Evolutionary conservation across 1,140 invertebrate species (phyloP), one percentile per base, ranked within the genome.

Genomic region (Zaprionus vittiger): DNA sequence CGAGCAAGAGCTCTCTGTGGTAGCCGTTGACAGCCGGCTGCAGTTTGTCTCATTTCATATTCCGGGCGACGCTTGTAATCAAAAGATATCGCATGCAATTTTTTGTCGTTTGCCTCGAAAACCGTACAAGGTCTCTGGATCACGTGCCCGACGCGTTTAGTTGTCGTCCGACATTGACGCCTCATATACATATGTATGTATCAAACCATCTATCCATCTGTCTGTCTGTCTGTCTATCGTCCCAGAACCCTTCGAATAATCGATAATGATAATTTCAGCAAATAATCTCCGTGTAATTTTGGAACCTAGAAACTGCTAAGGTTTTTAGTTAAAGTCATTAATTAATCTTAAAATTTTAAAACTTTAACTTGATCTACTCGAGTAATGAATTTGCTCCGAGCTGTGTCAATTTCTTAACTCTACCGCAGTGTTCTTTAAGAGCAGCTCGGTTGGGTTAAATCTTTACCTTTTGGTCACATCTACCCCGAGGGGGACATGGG

Each of bases 41-140:
- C 81, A 84, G 63, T 81, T 81, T 70, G 56, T 79, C 83, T 86
- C 83, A 85, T 85, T 85, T 85, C 47, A 86, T 81, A 85, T 85
- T 85, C 83, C 57, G 47, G 67, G 73, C 83, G 64, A 24, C 57
- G 71, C 41, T 63, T 79, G 79, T 81, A 80, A 80, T 85, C 83
- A 80, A 86, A 85, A 85, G 72, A 79, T 81, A 85, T 82, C 79
- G 76, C 72, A 74, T 75, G 76, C 83, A 69, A 79, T 81, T 81
- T 81, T 62, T 67, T 65, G 31, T 34, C 66, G 38, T 62, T 75
- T 38, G 41, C 20, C 7, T 59, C 26, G 73, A 74, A 78, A 67
- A 63, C 74, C 52, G 81, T 64, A 26, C 63, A 68, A 41, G 49
- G 54, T 12, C 66, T 47, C 52, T 34, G 22, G 73, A 78, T 84